Percentiles rank a stretch among this genome's conserved stretches.
Evolutionary conservation across 2,797 vertebrate genomes (phyloP).

Genomic region (Chromobotia macracanthus): DNA sequence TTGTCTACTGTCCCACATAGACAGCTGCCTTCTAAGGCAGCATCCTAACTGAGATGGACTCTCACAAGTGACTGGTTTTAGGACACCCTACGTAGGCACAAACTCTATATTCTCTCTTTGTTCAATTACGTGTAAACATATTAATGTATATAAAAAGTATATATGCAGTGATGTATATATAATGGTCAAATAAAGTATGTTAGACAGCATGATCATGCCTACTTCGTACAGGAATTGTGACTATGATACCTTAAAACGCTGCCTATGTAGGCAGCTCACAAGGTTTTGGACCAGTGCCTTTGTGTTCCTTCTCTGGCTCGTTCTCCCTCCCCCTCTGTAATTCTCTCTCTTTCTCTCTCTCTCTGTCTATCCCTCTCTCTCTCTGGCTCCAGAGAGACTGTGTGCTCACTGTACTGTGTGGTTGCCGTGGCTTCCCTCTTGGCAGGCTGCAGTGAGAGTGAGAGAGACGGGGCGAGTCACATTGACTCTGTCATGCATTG

Average conservation of each 20-base stretch:
- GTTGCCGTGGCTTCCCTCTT: slow-evolving; percentile 44
- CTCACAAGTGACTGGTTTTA: too few relatives aligned
- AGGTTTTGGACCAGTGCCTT: slow-evolving; percentile 26
- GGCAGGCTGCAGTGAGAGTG: slow-evolving; percentile 37
- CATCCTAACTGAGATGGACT: too few relatives aligned
- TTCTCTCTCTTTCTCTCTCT: slow-evolving; percentile 1
- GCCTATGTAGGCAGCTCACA: slow-evolving; percentile 1
- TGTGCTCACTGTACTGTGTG: slow-evolving; percentile 41
- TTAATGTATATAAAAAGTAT: too few relatives aligned
- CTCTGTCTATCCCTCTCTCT: slow-evolving; percentile 19
- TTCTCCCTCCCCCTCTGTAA: background rate
- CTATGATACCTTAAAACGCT: background rate
- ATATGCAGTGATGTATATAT: too few relatives aligned
- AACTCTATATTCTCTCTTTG: too few relatives aligned
- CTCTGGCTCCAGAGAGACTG: slow-evolving; percentile 46
- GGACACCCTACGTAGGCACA: too few relatives aligned
- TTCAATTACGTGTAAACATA: too few relatives aligned
- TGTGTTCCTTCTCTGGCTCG: slow-evolving; percentile 25
- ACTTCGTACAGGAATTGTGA: too few relatives aligned
- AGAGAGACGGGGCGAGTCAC: slow-evolving; percentile 7
- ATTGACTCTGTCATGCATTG: slow-evolving; percentile 3
- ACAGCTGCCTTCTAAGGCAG: too few relatives aligned
- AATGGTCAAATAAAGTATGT: too few relatives aligned
- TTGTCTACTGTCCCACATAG: too few relatives aligned
- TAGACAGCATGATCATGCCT: too few relatives aligned